A percentile compares a stretch with the other conserved stretches of the same genome.
Evolutionary conservation across 2,797 vertebrate genomes (phyloP).

Genomic region (Periophthalmus magnuspinnatus): DNA sequence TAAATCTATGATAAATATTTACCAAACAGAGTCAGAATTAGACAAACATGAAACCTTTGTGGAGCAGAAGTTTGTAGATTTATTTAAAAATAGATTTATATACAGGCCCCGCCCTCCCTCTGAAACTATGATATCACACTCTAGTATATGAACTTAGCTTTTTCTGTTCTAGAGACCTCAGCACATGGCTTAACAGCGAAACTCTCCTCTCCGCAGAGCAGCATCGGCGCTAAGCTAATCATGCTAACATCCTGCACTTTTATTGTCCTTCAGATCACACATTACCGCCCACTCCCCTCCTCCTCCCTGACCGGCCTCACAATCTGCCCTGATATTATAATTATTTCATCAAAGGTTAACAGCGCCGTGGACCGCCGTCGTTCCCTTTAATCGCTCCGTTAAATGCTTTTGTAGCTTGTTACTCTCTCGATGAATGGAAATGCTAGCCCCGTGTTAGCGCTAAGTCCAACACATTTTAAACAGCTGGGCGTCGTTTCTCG

Average conservation of each 20-base stretch:
- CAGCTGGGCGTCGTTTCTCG: slow-evolving; percentile 16
- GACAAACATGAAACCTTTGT: no score
- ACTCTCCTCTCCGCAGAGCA: slow-evolving; percentile 38
- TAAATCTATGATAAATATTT: no score
- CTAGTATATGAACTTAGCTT: no score
- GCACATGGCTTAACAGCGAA: no score
- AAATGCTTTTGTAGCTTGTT: slow-evolving; percentile 71
- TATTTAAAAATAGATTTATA: no score
- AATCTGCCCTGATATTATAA: slow-evolving; percentile 78
- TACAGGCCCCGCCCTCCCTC: no score
- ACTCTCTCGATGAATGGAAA: slow-evolving; percentile 62
- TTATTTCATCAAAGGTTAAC: slow-evolving; percentile 85
- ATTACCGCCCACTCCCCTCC: slow-evolving; percentile 73
- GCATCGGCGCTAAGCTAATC: slow-evolving; percentile 68
- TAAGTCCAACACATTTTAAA: slow-evolving; percentile 35
- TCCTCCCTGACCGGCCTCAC: slow-evolving; percentile 76
- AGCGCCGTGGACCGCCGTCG: slow-evolving; percentile 74
- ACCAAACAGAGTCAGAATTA: no score
- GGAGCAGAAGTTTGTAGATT: no score
- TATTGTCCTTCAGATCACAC: slow-evolving; percentile 62
- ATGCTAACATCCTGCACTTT: slow-evolving; percentile 65
- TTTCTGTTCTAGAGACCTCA: no score
- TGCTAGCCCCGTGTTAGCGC: slow-evolving; percentile 53
- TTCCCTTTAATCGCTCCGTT: slow-evolving; percentile 80
- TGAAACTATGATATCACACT: no score